phyloP scores from a whole-genome alignment of 2,888 invertebrate genomes.

The Bursaphelenchus okinawaensis region DNA sequence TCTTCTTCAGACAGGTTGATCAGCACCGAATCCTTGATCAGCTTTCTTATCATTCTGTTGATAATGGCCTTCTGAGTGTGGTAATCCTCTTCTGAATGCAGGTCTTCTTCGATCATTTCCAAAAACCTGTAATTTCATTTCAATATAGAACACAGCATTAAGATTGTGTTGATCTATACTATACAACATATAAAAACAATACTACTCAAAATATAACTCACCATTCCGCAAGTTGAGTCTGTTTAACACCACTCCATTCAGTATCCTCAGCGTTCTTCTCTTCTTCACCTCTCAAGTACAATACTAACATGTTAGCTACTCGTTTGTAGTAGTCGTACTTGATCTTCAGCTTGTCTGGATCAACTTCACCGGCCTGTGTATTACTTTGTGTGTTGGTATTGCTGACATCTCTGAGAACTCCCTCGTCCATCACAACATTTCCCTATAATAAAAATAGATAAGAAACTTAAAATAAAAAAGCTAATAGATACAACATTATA shows the following conservation, averaged over 20 bases:
- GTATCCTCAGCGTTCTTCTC: conserved; percentile 53
- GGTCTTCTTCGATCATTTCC: conserved; percentile 81
- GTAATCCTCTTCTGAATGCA: conserved; percentile 66
- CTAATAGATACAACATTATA: conserved; percentile 6
- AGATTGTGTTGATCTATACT: too few relatives aligned
- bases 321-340: conserved; percentile 89
- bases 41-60: conserved; percentile 86
- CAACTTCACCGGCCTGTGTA: conserved; percentile 16
- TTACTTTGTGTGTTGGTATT: conserved; percentile 1
- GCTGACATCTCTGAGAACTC: conserved; percentile 18
- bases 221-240: conserved; percentile 74
- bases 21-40: conserved; percentile 64
- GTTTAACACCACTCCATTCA: conserved; percentile 46
- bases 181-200: conserved; percentile 8
- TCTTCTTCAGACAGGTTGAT: conserved; percentile 54
- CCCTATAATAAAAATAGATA: background rate
- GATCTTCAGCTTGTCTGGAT: conserved; percentile 61
- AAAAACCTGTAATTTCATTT: conserved; percentile 62
- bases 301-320: conserved; percentile 81
- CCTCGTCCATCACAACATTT: background rate
- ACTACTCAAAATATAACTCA: conserved; percentile 66
- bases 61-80: conserved; percentile 79
- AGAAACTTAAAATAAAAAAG: background rate
- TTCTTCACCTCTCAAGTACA: conserved; percentile 82
- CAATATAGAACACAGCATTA: background rate